Conservation (phyloP, 2,113 vertebrate species). For the Sylvietta virens region DNA sequence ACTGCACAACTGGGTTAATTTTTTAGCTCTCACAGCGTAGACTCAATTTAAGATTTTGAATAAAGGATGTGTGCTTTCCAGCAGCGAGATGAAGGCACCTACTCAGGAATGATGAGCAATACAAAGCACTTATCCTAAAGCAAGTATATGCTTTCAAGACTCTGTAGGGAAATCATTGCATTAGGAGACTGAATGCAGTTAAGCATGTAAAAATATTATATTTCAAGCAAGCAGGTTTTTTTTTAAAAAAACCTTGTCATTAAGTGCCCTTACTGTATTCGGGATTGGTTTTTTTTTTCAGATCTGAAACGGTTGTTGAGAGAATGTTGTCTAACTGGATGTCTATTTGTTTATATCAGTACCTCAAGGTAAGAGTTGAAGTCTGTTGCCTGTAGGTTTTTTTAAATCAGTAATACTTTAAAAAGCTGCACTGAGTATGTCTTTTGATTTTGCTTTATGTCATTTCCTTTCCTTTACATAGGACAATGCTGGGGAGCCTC, state of each 20-base stretch:
- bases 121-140: conserved; percentile 55
- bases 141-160: conserved; percentile 37
- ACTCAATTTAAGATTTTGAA: background rate
- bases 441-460: background rate
- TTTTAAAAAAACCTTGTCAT: background rate
- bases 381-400: background rate
- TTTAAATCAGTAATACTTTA: background rate
- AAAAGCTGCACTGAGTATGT: background rate
- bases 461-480: conserved; percentile 37
- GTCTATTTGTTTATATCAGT: conserved; percentile 98
- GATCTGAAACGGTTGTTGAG: conserved; percentile 97
- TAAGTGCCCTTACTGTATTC: background rate
- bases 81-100: background rate
- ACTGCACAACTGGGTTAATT: background rate
- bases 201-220: conserved; percentile 6
- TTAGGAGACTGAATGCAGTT: conserved; percentile 18
- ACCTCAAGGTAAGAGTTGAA: conserved; percentile 84
- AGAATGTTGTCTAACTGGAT: conserved; percentile 99
- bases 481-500: conserved; percentile 91
- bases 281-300: conserved; percentile 20
- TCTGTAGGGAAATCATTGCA: conserved; percentile 52
- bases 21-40: background rate
- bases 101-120: background rate
- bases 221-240: background rate
- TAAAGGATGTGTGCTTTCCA: conserved; percentile 4